Percentiles rank a stretch among this genome's conserved stretches.
phyloP scores from a whole-genome alignment of 1,140 invertebrate genomes.

The Copidosoma floridanum region DNA sequence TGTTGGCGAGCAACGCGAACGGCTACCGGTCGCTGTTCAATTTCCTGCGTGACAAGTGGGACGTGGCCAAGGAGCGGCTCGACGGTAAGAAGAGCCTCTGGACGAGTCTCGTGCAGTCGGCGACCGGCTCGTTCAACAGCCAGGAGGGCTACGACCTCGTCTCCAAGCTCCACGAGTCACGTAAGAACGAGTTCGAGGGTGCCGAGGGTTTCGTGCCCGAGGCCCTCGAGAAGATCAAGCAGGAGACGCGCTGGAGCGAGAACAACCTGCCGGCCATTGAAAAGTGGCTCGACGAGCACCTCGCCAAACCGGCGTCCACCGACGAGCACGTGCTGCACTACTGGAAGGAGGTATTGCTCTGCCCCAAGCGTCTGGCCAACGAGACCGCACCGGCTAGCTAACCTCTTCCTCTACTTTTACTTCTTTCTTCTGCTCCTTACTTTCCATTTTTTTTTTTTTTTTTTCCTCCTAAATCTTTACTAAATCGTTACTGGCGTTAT shows the following conservation, averaged over 20 bases:
- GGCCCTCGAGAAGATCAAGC: constrained; percentile 66
- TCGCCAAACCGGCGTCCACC: background rate
- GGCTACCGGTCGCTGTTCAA: constrained; percentile 70
- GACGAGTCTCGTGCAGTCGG: constrained; percentile 69
- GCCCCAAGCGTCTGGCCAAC: background rate
- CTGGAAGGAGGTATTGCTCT: constrained; percentile 9
- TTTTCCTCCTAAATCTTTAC: too few relatives aligned
- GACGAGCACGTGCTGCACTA: constrained; percentile 8
- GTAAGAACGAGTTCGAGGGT: constrained; percentile 64
- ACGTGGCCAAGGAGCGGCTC: constrained; percentile 64
- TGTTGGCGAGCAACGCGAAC: constrained; percentile 64
- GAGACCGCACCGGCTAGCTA: background rate
- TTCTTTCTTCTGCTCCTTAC: too few relatives aligned
- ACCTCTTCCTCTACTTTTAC: too few relatives aligned
- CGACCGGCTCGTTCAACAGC: constrained; percentile 69
- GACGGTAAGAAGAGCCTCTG: constrained; percentile 67
- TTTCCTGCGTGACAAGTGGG: constrained; percentile 68
- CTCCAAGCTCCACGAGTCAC: constrained; percentile 59
- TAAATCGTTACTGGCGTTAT: too few relatives aligned
- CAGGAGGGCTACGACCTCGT: constrained; percentile 69
- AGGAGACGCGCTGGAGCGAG: constrained; percentile 69
- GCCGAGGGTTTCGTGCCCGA: constrained; percentile 67
- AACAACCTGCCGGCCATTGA: constrained; percentile 70
- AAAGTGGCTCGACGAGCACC: constrained; percentile 57
- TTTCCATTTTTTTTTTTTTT: too few relatives aligned